phyloP scores from a whole-genome alignment of 2,888 invertebrate genomes.

The Zaprionus obscuricornis region DNA sequence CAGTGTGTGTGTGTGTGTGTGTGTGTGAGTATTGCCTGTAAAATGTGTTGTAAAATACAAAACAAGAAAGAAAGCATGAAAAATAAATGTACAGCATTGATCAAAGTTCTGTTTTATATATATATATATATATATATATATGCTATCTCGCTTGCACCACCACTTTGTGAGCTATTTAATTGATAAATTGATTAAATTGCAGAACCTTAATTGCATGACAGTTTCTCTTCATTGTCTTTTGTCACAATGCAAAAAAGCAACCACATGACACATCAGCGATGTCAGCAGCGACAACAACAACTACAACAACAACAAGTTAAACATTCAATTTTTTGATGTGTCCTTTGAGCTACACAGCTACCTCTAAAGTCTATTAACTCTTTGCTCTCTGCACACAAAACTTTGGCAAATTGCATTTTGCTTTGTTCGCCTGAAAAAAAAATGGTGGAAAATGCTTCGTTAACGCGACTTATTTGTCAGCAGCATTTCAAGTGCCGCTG shows the following conservation, averaged over 20 bases:
- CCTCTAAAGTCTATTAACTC: no score
- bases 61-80: not conserved
- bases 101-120: no score
- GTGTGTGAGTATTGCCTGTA: not conserved
- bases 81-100: conserved; percentile 6
- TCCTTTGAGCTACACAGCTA: no score
- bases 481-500: conserved; percentile 66
- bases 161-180: conserved; percentile 55
- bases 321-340: conserved; percentile 47
- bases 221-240: conserved; percentile 49
- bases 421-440: conserved; percentile 38
- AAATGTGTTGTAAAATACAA: not conserved
- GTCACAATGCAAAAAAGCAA: conserved; percentile 24
- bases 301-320: conserved; percentile 24
- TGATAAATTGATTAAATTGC: conserved; percentile 78
- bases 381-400: not conserved
- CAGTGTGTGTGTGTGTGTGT: no score
- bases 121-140: no score
- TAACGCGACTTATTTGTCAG: conserved; percentile 75
- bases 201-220: conserved; percentile 64
- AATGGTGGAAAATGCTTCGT: conserved; percentile 49
- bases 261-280: conserved; percentile 41
- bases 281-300: conserved; percentile 7
- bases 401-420: conserved; percentile 62
- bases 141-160: no score